Evolutionary conservation across 2,888 invertebrate species (phyloP).

Genomic region (Ellobium chinense): DNA sequence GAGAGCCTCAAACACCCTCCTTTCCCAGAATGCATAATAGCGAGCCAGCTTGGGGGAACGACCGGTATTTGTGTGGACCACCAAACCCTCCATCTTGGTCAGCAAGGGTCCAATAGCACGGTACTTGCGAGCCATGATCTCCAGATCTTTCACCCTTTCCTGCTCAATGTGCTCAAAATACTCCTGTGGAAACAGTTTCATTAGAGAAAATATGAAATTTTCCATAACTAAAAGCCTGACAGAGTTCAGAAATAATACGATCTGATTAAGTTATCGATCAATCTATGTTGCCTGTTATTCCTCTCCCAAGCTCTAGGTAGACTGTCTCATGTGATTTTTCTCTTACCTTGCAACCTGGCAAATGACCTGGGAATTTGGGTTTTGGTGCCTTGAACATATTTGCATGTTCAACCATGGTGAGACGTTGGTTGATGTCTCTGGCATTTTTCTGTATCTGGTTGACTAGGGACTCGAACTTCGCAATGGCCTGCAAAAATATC

Average conservation of each 20-base stretch:
- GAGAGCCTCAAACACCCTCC: slow-evolving; percentile 86
- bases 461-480: slow-evolving; percentile 80
- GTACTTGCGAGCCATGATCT: slow-evolving; percentile 86
- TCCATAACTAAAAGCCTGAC: neutral
- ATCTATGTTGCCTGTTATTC: too few species aligned
- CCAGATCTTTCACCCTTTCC: slow-evolving; percentile 85
- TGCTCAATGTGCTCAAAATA: slow-evolving; percentile 87
- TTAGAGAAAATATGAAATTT: neutral
- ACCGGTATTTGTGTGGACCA: slow-evolving; percentile 89
- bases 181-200: slow-evolving; percentile 81
- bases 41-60: slow-evolving; percentile 86
- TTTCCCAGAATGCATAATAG: slow-evolving; percentile 91
- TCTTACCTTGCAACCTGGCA: slow-evolving; percentile 77
- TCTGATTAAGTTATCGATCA: too few species aligned
- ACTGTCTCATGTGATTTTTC: too few species aligned
- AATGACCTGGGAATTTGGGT: slow-evolving; percentile 67
- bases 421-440: slow-evolving; percentile 76
- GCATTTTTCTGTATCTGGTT: slow-evolving; percentile 80
- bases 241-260: too few species aligned
- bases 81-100: slow-evolving; percentile 91
- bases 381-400: slow-evolving; percentile 77
- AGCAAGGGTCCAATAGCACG: slow-evolving; percentile 89
- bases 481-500: slow-evolving; percentile 78
- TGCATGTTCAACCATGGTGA: slow-evolving; percentile 74
- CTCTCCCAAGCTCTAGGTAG: too few species aligned